phyloP scores from a whole-genome alignment of 1,140 invertebrate genomes.

The Calosoma granatense region DNA sequence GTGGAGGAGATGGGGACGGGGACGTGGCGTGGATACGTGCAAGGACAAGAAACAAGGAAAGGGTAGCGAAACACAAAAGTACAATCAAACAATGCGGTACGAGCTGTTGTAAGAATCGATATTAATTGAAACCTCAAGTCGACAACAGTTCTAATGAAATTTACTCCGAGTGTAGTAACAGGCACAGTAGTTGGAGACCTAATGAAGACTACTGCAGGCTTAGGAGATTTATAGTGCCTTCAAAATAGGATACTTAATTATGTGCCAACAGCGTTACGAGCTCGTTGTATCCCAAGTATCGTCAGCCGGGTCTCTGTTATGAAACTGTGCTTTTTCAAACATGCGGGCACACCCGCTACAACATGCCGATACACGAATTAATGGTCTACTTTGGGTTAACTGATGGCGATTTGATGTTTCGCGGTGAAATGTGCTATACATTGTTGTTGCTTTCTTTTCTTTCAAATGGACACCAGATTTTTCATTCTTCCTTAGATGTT shows the following conservation, averaged over 20 bases:
- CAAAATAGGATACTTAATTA: slow-evolving; percentile 19
- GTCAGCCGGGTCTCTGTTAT: neutral
- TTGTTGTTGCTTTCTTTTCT: no score
- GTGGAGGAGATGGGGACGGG: neutral
- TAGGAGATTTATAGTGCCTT: slow-evolving; percentile 18
- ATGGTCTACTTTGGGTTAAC: no score
- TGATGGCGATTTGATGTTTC: no score
- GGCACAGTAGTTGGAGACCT: no score
- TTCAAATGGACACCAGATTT: no score
- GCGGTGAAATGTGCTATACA: no score
- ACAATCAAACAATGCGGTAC: slow-evolving; percentile 13
- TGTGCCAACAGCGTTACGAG: slow-evolving; percentile 14
- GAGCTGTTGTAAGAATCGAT: slow-evolving; percentile 13
- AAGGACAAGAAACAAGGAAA: no score
- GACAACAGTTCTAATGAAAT: slow-evolving; percentile 20
- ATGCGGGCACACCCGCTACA: no score
- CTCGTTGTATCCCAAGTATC: no score
- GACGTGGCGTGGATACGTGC: neutral
- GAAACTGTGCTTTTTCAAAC: neutral
- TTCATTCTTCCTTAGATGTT: no score
- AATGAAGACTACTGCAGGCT: slow-evolving; percentile 13
- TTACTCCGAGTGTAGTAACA: slow-evolving; percentile 15
- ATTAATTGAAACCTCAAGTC: slow-evolving; percentile 20
- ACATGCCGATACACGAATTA: no score
- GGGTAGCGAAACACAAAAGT: slow-evolving; percentile 13